Percentiles rank a stretch among this genome's conserved stretches.
Conservation (phyloP, 2,797 vertebrate species). For the Synanceia verrucosa region DNA sequence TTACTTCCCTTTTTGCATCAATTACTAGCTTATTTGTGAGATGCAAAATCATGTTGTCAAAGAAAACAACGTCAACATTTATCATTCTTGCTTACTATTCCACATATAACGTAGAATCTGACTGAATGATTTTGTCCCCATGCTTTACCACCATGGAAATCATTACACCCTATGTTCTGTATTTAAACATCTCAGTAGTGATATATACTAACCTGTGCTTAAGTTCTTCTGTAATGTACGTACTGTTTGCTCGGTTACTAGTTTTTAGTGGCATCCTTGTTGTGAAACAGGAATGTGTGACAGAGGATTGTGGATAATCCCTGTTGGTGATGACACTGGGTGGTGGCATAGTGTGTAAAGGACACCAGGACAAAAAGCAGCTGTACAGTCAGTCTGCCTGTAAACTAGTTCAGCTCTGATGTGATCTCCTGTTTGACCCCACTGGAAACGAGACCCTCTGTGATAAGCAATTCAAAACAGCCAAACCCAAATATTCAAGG, state of each 20-base stretch:
- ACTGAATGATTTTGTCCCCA: neutral
- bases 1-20: neutral
- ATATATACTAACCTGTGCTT: too few relatives aligned
- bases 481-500: neutral
- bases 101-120: neutral
- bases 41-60: neutral
- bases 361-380: constrained; percentile 7
- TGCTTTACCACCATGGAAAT: neutral
- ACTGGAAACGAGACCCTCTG: constrained; percentile 7
- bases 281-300: neutral
- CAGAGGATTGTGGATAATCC: neutral
- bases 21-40: neutral
- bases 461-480: neutral
- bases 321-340: neutral
- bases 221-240: neutral
- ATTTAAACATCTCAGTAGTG: neutral
- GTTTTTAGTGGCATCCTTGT: neutral
- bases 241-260: neutral
- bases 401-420: constrained; percentile 40
- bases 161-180: neutral
- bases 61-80: too few relatives aligned
- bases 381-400: neutral
- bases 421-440: constrained; percentile 30
- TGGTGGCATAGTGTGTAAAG: constrained; percentile 26
- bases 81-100: neutral